A percentile compares a stretch with the other conserved stretches of the same genome.
Evolutionary conservation across 2,113 vertebrate species (phyloP).

Genomic region (Oncorhynchus mykiss): DNA sequence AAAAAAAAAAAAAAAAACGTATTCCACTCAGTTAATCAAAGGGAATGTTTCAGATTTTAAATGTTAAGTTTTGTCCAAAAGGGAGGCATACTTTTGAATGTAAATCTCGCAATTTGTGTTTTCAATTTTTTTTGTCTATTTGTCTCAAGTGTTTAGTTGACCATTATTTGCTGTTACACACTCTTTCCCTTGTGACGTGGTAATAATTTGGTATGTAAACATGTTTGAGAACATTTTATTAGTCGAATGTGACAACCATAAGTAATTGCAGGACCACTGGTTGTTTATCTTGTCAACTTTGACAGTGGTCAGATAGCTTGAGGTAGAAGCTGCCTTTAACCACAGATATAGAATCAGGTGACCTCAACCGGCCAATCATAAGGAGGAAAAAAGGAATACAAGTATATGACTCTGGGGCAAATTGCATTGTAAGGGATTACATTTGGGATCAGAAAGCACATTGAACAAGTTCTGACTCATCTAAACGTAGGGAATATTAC

Average conservation of each 20-base stretch:
- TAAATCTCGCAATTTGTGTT: not conserved
- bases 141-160: not conserved
- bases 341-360: too few species aligned
- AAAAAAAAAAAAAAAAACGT: too few species aligned
- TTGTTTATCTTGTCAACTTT: not conserved
- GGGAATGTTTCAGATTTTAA: not conserved
- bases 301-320: not conserved
- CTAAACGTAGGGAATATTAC: too few species aligned
- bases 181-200: not conserved
- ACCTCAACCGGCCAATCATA: too few species aligned
- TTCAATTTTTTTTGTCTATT: not conserved
- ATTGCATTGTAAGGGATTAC: too few species aligned
- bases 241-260: not conserved
- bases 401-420: too few species aligned
- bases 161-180: not conserved
- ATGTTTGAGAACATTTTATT: not conserved
- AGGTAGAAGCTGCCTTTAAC: not conserved
- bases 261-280: not conserved
- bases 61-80: not conserved
- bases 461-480: too few species aligned
- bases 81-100: not conserved
- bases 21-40: not conserved
- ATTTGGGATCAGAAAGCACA: too few species aligned
- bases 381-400: too few species aligned
- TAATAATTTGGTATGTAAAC: not conserved